phyloP scores from a whole-genome alignment of 2,888 invertebrate genomes.

The Sminthurides aquaticus region DNA sequence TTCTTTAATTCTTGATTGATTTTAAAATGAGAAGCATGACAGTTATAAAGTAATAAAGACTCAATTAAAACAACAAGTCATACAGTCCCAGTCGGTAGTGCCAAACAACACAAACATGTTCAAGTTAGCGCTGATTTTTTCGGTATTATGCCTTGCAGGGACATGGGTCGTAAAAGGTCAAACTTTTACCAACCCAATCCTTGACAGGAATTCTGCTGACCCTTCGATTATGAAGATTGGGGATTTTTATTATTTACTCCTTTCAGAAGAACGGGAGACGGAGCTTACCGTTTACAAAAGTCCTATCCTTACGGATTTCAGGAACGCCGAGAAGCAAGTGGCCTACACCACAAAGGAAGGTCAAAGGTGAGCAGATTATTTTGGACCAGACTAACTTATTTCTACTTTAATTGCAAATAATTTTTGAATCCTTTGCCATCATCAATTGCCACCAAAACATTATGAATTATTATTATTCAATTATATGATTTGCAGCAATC shows the following conservation, averaged over 20 bases:
- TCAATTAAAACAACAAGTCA: no score
- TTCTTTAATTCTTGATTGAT: no score
- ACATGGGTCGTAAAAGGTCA: slow-evolving; percentile 10
- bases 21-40: no score
- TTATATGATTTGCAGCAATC: slow-evolving; percentile 4
- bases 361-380: slow-evolving; percentile 11
- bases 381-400: no score
- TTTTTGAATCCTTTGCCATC: not conserved
- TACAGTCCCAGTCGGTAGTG: no score
- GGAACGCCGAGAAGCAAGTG: slow-evolving; percentile 21
- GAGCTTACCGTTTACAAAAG: slow-evolving; percentile 28
- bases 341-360: slow-evolving; percentile 23
- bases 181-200: slow-evolving; percentile 21
- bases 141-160: no score
- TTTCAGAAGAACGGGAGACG: slow-evolving; percentile 23
- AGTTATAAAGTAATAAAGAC: no score
- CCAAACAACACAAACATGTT: no score
- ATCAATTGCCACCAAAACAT: not conserved
- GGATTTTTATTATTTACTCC: slow-evolving; percentile 22
- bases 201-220: slow-evolving; percentile 24
- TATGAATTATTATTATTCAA: not conserved
- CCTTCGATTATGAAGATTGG: slow-evolving; percentile 19
- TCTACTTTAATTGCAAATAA: no score
- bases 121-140: no score
- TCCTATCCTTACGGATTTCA: slow-evolving; percentile 21